Evolutionary conservation across 2,888 invertebrate species (phyloP), one percentile per base, ranked within the genome.

Genomic region (Cephus sareptanus): DNA sequence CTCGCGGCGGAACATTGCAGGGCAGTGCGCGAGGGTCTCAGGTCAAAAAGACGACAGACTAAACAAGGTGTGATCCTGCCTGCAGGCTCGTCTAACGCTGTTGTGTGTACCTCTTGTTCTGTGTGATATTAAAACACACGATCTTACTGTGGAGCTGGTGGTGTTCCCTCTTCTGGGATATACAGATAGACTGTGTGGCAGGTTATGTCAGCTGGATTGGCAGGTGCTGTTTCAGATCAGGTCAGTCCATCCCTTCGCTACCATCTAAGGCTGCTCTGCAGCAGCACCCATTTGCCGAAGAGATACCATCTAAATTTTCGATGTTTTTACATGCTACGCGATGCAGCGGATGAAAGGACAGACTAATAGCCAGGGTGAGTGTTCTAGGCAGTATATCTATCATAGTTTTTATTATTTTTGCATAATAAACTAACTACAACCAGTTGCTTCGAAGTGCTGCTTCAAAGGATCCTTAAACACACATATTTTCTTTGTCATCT

Each of bases 291-390:
- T 85, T 83, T 85, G 84, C 82, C 83, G 85, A 84, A 85, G 83
- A 56, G 71, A 80, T 84, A 84, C 85, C 85, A 84, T 88, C 87
- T 86, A 86, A 88, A 87, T 85, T 87, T 71, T 88, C 89, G 83
- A 87, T 89, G 87, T 87, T 90, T 90, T 91, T 91, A 88, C 91
- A 91, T 91, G 90, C 90, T 84, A 91, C 91, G 91, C 90, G 89
- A 91, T 91, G 91, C 91, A 91, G 91, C 91, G 91, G 91, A 91
- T 91, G 91, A 91, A 91, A 89, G 91, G 91, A 89, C 91, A 91
- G 87, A 85, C 90, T 84, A 90, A 90, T 86, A 91, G 87, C 89
- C 91, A 91, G 90, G 91, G 91, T 91, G 84, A 90, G 89, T 85
- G 74, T 35, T 40, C 35, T 71, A 31, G 71, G 13, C 23, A 34